Evolutionary conservation across 2,888 invertebrate species (phyloP), one percentile per base, ranked within the genome.

Genomic region (Nemurella pictetii): DNA sequence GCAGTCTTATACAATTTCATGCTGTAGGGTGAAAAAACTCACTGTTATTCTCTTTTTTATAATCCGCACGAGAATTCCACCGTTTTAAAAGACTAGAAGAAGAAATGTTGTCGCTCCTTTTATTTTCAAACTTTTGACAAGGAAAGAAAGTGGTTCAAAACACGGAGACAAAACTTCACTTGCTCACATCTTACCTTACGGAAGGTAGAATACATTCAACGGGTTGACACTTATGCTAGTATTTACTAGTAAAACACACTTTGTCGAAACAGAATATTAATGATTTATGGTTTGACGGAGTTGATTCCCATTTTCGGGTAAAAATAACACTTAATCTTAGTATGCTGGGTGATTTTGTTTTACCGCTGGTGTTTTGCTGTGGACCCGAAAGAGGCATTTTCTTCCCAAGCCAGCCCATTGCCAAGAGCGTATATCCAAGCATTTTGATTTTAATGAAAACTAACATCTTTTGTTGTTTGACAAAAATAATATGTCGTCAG

Each of bases 391-490:
- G 20, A 20, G 55, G 15, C 9, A 2, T 20, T 55, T 55, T 55
- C 55, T 55, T 12, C 55, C 55, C 20, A 12, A 55, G 55, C 20
- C 55, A 55, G 55, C 55, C 55, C 55, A 55, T 12, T 20, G 55
- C 55, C 55, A 55, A 12, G 5, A 55, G 55, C 55, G 55, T 15
- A 32, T 32, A 55, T 12, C 20, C 55, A 55, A 55, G 55, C 55
- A 55, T 55, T 55, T 55, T 55, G 55, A 74, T 82, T 85, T 85
- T 85, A 85, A 85, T 85, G 85, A 85, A 85, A 84, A 83, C 85
- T 78, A 55, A 84, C 29, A 80, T 28, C 84, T 80, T 84, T 84
- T 84, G 84, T 84, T 80, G 55, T 55, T 55, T 55, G 55, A 82
- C 72, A 82, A 27, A 82, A 82, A 82, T 78, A 78, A 28, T 72